Evolutionary conservation across 2,888 invertebrate genomes (phyloP), one percentile per base, ranked within the genome.

Genomic region (Diabrotica balteata): DNA sequence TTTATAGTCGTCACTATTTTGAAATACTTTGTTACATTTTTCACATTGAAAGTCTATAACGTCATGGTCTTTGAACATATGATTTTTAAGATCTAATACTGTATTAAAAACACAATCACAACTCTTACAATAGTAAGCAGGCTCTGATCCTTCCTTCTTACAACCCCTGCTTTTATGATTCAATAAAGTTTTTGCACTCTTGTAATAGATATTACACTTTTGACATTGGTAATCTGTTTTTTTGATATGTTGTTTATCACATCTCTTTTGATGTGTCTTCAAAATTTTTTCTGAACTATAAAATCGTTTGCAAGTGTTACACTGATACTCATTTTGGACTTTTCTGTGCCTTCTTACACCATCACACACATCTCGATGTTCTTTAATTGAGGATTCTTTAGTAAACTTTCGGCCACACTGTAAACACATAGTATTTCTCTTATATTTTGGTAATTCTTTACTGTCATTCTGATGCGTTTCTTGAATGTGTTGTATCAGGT

Each of bases 251-350:
- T 67, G 60, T 61, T 59, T 51, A 11, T 61, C 51, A 45, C 76
- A 75, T 58, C 54, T 72, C 58, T 73, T 75, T 59, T 63, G 66
- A 58, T 75, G 75, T 7, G 73, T 69, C 59, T 70, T 74, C 44
- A 76, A 67, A n/a, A 72, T 73, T 67, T 75, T 76, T 60, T 73
- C 59, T 8, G 74, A 75, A 47, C 74, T 72, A 43, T 76, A 76
- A 54, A 69, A 72, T 52, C 72, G 69, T 55, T 68, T 61, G 54
- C 76, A 76, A 22, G 69, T 71, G 8, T 58, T 59, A 60, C 76
- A 76, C 46, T 71, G 67, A 51, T 69, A 55, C 42, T 70, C 66
- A 49, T 53, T 67, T 61, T 67, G 63, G 42, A 69, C 64, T 69
- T 67, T 70, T n/a, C 59, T 61, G 55, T 72, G 72, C 7, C 72